Percentiles rank a stretch among this genome's conserved stretches.
These are phyloP conservation scores for Peromyscus maniculatus DNA, from an alignment of 2,113 vertebrate genomes.

Conservation along the genomic window DNA sequence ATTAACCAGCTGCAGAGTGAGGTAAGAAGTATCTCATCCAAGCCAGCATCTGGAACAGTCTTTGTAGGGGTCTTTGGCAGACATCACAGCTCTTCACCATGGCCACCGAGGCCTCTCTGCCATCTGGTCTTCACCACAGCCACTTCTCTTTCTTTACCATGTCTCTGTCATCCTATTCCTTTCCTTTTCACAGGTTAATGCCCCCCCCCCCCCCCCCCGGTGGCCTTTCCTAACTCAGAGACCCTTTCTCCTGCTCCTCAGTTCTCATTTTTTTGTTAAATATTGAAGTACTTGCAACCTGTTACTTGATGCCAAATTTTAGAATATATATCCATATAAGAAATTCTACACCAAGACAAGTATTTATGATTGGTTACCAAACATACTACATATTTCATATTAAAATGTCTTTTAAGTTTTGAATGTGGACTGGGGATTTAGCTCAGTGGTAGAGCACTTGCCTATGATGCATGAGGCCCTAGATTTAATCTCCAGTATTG, in stretches of 20 bases:
- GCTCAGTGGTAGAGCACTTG: neutral
- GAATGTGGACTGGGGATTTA: neutral
- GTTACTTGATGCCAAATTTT: neutral
- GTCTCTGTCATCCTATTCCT: neutral
- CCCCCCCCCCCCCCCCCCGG: too few species aligned
- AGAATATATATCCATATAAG: neutral
- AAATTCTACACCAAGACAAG: neutral
- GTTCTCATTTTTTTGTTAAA: neutral
- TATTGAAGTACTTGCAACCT: neutral
- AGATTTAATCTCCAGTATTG: neutral
- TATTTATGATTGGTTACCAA: neutral
- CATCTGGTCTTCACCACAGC: neutral
- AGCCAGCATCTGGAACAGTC: neutral
- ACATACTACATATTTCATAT: neutral
- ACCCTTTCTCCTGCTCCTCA: rapidly evolving
- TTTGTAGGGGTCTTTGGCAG: neutral
- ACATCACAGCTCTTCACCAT: rapidly evolving
- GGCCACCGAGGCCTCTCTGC: neutral
- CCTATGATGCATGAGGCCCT: too few species aligned
- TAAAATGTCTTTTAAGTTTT: conserved; percentile 26
- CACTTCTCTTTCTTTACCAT: neutral
- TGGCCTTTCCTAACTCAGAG: neutral
- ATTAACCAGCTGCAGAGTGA: neutral
- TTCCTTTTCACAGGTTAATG: neutral
- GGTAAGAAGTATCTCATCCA: neutral